Percentiles rank a stretch among this genome's conserved stretches.
These are phyloP conservation scores for Dendrolimus punctatus DNA, from an alignment of 1,140 invertebrate species.

Conservation along the genomic window DNA sequence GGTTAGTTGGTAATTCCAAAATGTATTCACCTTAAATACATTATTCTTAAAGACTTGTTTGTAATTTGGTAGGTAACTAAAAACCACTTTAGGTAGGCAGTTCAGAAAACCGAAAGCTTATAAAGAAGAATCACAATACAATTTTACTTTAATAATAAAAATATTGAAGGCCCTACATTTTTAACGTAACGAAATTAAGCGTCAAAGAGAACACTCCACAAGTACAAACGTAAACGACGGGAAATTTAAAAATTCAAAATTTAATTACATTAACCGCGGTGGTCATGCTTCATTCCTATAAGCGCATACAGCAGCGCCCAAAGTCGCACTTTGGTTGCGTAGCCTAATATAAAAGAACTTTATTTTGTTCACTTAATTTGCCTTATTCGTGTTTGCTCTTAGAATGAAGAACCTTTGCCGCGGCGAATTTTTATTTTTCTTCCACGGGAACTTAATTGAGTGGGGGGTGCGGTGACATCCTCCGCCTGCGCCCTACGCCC, in stretches of 20 bases:
- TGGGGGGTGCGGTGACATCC: slow-evolving; percentile 26
- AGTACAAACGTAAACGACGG: slow-evolving; percentile 16
- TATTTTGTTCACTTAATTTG: slow-evolving; percentile 67
- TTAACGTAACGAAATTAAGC: slow-evolving; percentile 16
- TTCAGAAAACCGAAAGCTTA: too few species aligned
- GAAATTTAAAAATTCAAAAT: slow-evolving; percentile 51
- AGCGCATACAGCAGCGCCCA: slow-evolving; percentile 36
- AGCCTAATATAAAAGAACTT: slow-evolving; percentile 56
- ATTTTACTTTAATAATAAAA: slow-evolving; percentile 8
- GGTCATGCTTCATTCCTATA: slow-evolving; percentile 29
- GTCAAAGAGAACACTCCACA: slow-evolving; percentile 15
- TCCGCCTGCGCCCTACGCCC: slow-evolving; percentile 23
- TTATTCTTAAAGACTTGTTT: too few species aligned
- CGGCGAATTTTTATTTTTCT: slow-evolving; percentile 50
- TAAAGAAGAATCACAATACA: slow-evolving; percentile 8
- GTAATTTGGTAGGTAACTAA: too few species aligned
- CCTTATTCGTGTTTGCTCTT: slow-evolving; percentile 59
- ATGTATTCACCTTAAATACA: too few species aligned
- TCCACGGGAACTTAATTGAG: slow-evolving; percentile 54
- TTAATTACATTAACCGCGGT: slow-evolving; percentile 43
- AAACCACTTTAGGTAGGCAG: too few species aligned
- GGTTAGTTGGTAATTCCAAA: too few species aligned
- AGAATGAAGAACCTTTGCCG: slow-evolving; percentile 39
- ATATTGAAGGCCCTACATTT: slow-evolving; percentile 16
- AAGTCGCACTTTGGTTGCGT: slow-evolving; percentile 39